Evolutionary conservation across 2,113 vertebrate species (phyloP).

Genomic region (Nothocercus julius): DNA sequence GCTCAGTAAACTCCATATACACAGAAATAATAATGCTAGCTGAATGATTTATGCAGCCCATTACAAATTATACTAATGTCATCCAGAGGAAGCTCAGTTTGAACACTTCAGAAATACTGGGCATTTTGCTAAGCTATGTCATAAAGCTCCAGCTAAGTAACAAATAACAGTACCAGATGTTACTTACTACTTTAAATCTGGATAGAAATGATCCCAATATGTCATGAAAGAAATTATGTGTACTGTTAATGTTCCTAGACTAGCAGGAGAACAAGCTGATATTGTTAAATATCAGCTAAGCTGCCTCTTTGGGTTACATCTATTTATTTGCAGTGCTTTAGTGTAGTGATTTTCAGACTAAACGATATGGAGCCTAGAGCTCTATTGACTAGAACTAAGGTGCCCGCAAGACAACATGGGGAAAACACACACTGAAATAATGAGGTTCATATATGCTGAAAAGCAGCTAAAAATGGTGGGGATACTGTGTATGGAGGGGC

Average conservation of each 20-base stretch:
- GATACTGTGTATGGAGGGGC: too few relatives aligned
- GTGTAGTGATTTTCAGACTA: neutral
- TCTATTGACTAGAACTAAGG: neutral
- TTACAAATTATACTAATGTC: neutral
- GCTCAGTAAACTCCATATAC: neutral
- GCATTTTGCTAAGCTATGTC: neutral
- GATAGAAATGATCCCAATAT: neutral
- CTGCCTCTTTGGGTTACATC: neutral
- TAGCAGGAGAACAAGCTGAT: neutral
- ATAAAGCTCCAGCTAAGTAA: neutral
- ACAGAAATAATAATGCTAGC: neutral
- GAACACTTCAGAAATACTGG: neutral
- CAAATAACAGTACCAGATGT: neutral
- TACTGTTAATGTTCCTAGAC: neutral
- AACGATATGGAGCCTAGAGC: neutral
- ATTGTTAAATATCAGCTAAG: neutral
- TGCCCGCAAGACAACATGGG: neutral
- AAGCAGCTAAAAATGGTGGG: neutral
- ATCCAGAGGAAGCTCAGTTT: neutral
- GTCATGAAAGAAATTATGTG: neutral
- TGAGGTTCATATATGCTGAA: neutral
- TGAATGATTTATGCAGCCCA: neutral
- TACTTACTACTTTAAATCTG: neutral
- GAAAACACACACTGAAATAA: neutral
- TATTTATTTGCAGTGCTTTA: neutral